A percentile compares a stretch with the other conserved stretches of the same genome.
Evolutionary conservation across 2,797 vertebrate genomes (phyloP).

Genomic region (Crocodylus rhombifer): DNA sequence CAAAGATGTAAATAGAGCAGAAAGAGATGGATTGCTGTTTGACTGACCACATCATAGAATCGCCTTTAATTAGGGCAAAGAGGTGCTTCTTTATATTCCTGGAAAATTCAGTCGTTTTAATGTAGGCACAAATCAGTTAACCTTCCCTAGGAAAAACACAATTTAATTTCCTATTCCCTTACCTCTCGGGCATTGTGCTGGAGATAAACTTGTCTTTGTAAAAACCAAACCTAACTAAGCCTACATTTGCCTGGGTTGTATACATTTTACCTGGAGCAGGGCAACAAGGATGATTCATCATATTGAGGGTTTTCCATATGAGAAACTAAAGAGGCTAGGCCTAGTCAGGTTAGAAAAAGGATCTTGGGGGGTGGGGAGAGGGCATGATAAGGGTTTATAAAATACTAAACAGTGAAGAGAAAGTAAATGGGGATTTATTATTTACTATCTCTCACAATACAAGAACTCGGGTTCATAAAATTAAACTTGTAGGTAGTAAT

Average conservation of each 20-base stretch:
- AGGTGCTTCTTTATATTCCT: accelerated
- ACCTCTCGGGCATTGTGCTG: accelerated
- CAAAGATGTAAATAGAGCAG: background rate
- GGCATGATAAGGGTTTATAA: too few relatives aligned
- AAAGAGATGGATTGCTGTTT: background rate
- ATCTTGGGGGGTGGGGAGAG: too few relatives aligned
- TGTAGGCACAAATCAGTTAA: background rate
- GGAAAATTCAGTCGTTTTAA: background rate
- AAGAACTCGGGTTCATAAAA: too few relatives aligned
- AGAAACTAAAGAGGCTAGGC: too few relatives aligned
- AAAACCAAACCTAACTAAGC: background rate
- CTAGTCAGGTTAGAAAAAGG: too few relatives aligned
- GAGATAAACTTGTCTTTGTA: background rate
- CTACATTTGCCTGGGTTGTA: background rate
- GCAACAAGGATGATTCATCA: too few relatives aligned
- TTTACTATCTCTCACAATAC: too few relatives aligned
- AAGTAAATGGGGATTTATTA: too few relatives aligned
- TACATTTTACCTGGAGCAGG: background rate
- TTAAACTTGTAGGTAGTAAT: too few relatives aligned
- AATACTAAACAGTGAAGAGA: too few relatives aligned
- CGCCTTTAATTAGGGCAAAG: background rate
- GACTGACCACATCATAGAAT: background rate
- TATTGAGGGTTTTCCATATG: too few relatives aligned
- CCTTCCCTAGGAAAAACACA: background rate
- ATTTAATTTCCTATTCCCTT: background rate